Percentiles rank a stretch among this genome's conserved stretches.
These are phyloP conservation scores for Eueremaeus valkanovi DNA, from an alignment of 2,888 invertebrate species.

Conservation along the genomic window DNA sequence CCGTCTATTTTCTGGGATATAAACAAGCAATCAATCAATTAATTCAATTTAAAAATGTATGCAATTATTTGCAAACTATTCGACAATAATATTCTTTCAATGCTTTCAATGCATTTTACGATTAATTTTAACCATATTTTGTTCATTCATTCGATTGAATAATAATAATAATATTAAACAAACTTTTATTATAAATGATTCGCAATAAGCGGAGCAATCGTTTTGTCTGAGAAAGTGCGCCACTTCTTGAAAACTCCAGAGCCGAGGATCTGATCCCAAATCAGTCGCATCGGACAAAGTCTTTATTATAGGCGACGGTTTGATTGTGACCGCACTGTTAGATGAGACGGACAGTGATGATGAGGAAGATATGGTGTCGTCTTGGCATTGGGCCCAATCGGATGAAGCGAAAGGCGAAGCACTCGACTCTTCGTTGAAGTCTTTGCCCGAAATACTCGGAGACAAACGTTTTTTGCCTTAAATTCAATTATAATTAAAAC, in stretches of 20 bases:
- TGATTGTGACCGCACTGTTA: conserved; percentile 34
- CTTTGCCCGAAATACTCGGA: background rate
- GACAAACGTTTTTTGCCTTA: conserved; percentile 27
- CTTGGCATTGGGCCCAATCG: conserved; percentile 1
- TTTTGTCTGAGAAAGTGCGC: conserved; percentile 83
- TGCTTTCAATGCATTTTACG: too few relatives aligned
- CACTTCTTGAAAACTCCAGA: conserved; percentile 81
- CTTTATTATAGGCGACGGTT: conserved; percentile 35
- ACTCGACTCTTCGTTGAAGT: background rate
- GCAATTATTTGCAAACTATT: too few relatives aligned
- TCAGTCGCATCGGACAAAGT: conserved; percentile 7
- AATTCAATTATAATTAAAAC: conserved; percentile 1
- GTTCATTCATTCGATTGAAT: too few relatives aligned
- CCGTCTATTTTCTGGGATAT: conserved; percentile 70
- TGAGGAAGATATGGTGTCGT: conserved; percentile 25
- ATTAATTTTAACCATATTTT: too few relatives aligned
- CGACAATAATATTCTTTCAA: too few relatives aligned
- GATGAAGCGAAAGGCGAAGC: conserved; percentile 2
- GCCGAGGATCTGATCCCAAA: conserved; percentile 55
- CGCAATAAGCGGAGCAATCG: conserved; percentile 65
- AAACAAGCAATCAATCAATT: too few relatives aligned
- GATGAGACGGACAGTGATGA: conserved; percentile 18
- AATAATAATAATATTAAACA: conserved; percentile 42
- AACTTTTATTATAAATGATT: conserved; percentile 60
- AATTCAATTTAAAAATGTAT: too few relatives aligned